Evolutionary conservation across 2,888 invertebrate species (phyloP).

Genomic region (Galerucella pusilla): DNA sequence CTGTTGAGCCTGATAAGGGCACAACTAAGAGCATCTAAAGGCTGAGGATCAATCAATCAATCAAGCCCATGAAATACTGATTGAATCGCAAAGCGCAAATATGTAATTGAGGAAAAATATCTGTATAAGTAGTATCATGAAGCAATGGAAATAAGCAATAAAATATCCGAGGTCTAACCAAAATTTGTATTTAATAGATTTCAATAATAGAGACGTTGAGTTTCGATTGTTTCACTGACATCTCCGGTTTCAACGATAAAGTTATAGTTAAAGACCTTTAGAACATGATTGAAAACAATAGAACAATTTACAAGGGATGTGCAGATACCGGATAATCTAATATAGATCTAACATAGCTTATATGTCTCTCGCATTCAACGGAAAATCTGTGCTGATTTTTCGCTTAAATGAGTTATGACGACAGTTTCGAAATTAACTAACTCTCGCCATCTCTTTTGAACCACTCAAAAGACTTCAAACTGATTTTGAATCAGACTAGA

Average conservation of each 20-base stretch:
- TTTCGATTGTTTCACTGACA: background rate
- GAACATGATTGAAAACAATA: constrained; percentile 37
- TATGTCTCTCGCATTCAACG: constrained; percentile 38
- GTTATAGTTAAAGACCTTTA: constrained; percentile 24
- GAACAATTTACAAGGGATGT: constrained; percentile 39
- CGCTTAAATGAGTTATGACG: constrained; percentile 58
- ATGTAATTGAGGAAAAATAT: too few species aligned
- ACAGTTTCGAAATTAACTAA: constrained; percentile 35
- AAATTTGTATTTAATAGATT: background rate
- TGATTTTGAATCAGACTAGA: background rate
- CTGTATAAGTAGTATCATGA: too few species aligned
- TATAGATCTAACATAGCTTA: constrained; percentile 39
- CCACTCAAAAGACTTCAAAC: constrained; percentile 1
- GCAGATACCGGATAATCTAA: constrained; percentile 43
- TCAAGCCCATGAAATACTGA: too few species aligned
- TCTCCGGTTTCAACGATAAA: constrained; percentile 9
- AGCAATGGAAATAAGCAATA: too few species aligned
- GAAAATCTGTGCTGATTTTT: constrained; percentile 51
- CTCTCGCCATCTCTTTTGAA: background rate
- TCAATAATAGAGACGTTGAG: background rate
- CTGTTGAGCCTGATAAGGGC: too few species aligned
- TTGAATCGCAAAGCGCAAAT: too few species aligned
- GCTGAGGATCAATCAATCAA: too few species aligned
- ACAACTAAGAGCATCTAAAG: too few species aligned
- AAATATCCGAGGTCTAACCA: too few species aligned